phyloP scores from a whole-genome alignment of 35 echinoderm and acorn worm species.

The Strongylocentrotus purpuratus region DNA sequence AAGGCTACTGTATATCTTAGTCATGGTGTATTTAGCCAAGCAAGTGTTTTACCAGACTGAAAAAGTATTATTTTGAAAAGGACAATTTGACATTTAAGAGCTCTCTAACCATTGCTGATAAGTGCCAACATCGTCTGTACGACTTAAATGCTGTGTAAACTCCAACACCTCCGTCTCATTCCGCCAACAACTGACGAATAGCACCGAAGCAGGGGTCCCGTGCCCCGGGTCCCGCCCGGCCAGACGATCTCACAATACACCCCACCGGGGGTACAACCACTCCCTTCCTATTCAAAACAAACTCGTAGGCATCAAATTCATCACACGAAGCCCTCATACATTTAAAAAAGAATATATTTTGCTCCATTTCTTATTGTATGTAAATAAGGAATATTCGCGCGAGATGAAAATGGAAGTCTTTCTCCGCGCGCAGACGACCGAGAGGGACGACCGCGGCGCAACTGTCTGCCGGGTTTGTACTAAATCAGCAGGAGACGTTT shows the following conservation, averaged over 20 bases:
- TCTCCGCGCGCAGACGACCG: neutral
- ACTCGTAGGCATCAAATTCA: neutral
- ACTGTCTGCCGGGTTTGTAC: neutral
- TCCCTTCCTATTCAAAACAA: neutral
- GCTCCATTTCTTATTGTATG: neutral
- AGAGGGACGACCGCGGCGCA: neutral
- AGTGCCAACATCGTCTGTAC: neutral
- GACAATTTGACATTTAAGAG: too few relatives aligned
- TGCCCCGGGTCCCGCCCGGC: constrained; percentile 1
- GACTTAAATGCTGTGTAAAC: neutral
- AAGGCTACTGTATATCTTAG: too few relatives aligned
- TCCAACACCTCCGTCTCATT: neutral
- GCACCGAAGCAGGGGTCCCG: neutral
- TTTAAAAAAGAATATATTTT: neutral
- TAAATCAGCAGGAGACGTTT: neutral
- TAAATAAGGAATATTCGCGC: neutral
- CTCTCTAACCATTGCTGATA: too few relatives aligned
- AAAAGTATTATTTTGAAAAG: too few relatives aligned
- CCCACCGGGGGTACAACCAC: neutral
- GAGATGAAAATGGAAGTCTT: neutral
- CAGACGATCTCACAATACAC: neutral
- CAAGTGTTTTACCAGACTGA: too few relatives aligned
- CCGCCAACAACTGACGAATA: neutral
- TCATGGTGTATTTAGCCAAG: too few relatives aligned
- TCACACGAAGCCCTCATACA: neutral